Base-by-base conservation (phyloP, 1,140 invertebrate genomes). In the Protaetia brevitarsis region DNA sequence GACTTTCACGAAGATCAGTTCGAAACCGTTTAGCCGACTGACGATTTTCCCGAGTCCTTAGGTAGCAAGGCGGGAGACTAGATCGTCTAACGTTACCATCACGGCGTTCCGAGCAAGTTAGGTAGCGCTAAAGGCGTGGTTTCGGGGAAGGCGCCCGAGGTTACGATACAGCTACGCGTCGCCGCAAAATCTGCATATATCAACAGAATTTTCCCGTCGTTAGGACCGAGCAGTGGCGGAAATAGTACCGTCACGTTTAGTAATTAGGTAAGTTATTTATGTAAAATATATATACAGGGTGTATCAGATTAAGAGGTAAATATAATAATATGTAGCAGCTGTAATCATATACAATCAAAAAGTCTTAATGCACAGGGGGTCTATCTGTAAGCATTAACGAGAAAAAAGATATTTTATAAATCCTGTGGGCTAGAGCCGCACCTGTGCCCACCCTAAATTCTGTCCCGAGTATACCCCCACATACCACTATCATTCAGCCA, bases 201-300 rank as follows among this genome's bases (percentile, higher is more conserved):
- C 88, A 34, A 80, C 16, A 86, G 72, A 87, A 89, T 74, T 74
- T 90, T 90, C 73, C 89, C 89, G 0, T 83, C 84, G 8, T 76
- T 89, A 31, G 68, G 72, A 3, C n/a, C n/a, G n/a, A n/a, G n/a
- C n/a, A n/a, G 41, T 26, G 68, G 34, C n/a, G 65, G 80, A 7
- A 71, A 75, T 21, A 63, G 67, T 68, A 68, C 68, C 7, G 70
- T 77, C 7, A 68, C 72, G 36, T 67, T 78, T 57, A 78, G 73
- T 68, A 69, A n/a, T 78, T 11, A 75, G 74, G 77, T 78, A 76
- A 70, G 71, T 74, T 26, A 56, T 8, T 34, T 7, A n/a, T n/a
- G n/a, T n/a, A n/a, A n/a, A n/a, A 7, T 8, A 56, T 11, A 11
- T 56, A 56, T n/a, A n/a, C n/a, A n/a, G n/a, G n/a, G n/a, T n/a